Evolutionary conservation across 2,113 vertebrate species (phyloP), one percentile per base, ranked within the genome.

Genomic region (Paramormyrops kingsleyae): DNA sequence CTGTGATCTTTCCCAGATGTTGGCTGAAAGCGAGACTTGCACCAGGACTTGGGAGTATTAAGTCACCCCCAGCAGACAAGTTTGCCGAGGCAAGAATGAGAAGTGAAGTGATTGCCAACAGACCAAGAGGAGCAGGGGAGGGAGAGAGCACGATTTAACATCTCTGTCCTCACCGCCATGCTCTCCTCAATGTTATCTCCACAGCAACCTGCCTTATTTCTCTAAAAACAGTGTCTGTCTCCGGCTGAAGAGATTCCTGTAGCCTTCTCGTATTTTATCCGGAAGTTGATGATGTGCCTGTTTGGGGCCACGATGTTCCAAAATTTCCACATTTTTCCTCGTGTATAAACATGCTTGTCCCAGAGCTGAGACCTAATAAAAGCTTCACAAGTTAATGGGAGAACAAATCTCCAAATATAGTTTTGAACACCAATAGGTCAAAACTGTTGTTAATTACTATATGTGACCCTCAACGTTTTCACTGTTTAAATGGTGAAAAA

Each of bases 51-150:
- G 74, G 74, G 74, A 42, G 74, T 80, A 80, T 39, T 80, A 70
- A 88, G 88, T 80, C 53, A 95, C 95, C 95, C 95, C 95, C 95
- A 94, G 94, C 95, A 95, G 94, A 94, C 93, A 88, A 88, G 92
- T 92, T 88, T 94, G 94, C 93, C 90, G 90, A 93, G 92, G 92
- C 90, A 94, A 94, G 94, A 95, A 95, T 94, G 94, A 92, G 92
- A 93, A 92, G 87, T 87, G 47, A 39, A 92, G 74, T 46, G 77
- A 17, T 46, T 87, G 92, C 93, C 93, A 94, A 94, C 27, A n/a
- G 87, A 84, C 88, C 52, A 90, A 83, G 83, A 87, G 83, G 89
- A 87, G 85, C 47, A 44, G 52, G 24, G 47, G 88, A 91, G 46
- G 42, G 42, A 62, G 59, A 24, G 21, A 88, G 47, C 1, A 86